phyloP scores from a whole-genome alignment of 2,113 vertebrate genomes.

The Microcebus tavaratra region DNA sequence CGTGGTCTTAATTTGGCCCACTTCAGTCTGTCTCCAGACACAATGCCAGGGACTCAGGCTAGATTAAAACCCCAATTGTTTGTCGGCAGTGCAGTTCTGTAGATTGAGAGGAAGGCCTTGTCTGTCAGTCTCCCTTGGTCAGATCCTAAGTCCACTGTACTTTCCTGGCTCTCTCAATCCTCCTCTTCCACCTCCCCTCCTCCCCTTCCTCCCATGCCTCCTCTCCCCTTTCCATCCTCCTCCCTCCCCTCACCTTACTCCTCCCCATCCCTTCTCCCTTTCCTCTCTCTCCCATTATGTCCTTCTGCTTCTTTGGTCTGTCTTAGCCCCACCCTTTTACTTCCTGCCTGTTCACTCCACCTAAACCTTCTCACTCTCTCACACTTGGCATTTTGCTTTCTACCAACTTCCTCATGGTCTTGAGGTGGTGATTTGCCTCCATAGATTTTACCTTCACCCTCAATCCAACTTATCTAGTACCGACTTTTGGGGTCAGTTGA shows the following conservation, averaged over 20 bases:
- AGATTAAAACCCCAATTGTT: background rate
- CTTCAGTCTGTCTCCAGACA: background rate
- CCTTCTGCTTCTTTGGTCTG: no score
- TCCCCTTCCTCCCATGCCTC: no score
- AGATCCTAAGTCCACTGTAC: background rate
- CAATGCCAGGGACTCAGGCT: background rate
- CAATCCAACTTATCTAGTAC: background rate
- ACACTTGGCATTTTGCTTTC: background rate
- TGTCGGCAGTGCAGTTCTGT: background rate
- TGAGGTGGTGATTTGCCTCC: background rate
- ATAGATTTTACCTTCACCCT: background rate
- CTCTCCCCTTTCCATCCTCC: no score
- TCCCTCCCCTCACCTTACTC: background rate
- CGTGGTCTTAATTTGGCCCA: background rate
- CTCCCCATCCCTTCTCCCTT: background rate
- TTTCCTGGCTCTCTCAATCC: background rate
- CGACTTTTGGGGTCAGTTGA: background rate
- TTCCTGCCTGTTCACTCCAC: background rate
- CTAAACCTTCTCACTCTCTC: background rate
- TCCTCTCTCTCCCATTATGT: background rate
- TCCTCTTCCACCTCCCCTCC: background rate
- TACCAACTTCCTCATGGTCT: background rate
- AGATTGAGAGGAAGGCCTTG: background rate
- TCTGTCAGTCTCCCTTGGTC: background rate
- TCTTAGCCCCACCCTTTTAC: background rate